Percentiles rank a stretch among this genome's conserved stretches.
Conservation (phyloP, 1,140 invertebrate genomes). For the Zelostemma sp. region DNA sequence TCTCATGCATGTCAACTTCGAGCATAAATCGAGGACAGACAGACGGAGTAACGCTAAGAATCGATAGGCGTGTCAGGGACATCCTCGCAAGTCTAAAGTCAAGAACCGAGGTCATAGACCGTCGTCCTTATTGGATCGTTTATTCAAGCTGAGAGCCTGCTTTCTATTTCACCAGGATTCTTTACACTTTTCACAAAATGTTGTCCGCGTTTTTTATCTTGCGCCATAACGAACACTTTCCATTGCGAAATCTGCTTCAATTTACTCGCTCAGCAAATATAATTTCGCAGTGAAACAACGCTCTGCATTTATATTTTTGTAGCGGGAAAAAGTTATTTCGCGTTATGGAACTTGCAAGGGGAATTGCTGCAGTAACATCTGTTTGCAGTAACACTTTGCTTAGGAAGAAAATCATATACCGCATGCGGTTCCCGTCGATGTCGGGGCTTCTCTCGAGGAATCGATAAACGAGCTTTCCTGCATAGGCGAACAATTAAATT, state of each 20-base stretch:
- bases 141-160: neutral
- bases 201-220: too few species aligned
- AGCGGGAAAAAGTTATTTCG: too few species aligned
- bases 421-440: slow-evolving; percentile 32
- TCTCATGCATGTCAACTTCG: slow-evolving; percentile 34
- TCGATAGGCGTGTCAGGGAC: slow-evolving; percentile 45
- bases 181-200: neutral
- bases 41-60: slow-evolving; percentile 38
- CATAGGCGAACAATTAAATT: slow-evolving; percentile 58
- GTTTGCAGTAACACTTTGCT: slow-evolving; percentile 36
- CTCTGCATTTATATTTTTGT: too few species aligned
- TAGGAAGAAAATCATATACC: slow-evolving; percentile 39
- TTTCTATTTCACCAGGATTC: neutral
- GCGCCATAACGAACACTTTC: too few species aligned
- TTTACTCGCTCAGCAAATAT: too few species aligned
- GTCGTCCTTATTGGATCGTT: slow-evolving; percentile 13
- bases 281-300: too few species aligned
- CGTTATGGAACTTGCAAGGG: slow-evolving; percentile 38
- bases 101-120: slow-evolving; percentile 44
- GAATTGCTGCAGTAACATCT: slow-evolving; percentile 42
- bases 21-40: slow-evolving; percentile 37
- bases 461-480: slow-evolving; percentile 52
- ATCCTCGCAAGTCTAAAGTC: slow-evolving; percentile 38
- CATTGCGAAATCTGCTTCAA: too few species aligned
- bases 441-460: slow-evolving; percentile 33